Percentiles rank a stretch among this genome's conserved stretches.
Evolutionary conservation across 2,797 vertebrate genomes (phyloP).

Genomic region (Thunnus albacares): DNA sequence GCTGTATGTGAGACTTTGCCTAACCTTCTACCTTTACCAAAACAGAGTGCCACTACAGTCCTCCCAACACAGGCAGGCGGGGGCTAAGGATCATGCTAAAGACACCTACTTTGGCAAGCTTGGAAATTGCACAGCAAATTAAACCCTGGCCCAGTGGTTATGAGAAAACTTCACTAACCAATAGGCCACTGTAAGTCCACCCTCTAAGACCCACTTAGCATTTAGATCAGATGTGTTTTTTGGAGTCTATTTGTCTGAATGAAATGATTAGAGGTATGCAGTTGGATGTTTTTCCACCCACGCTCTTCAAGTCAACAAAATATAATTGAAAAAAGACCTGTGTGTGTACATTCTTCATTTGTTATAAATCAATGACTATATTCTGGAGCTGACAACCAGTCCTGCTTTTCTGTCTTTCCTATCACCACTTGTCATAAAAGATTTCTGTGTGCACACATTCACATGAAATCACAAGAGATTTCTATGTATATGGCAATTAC

Average conservation of each 20-base stretch:
- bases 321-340: slow-evolving; percentile 4
- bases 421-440: slow-evolving; percentile 60
- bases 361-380: slow-evolving; percentile 57
- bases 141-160: background rate
- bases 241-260: slow-evolving; percentile 1
- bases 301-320: slow-evolving; percentile 22
- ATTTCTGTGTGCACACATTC: slow-evolving; percentile 53
- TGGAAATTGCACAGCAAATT: background rate
- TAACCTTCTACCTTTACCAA: background rate
- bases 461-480: slow-evolving; percentile 48
- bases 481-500: slow-evolving; percentile 67
- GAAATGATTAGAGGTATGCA: background rate
- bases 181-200: background rate
- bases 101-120: background rate
- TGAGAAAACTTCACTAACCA: background rate
- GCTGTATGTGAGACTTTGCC: background rate
- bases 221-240: slow-evolving; percentile 12
- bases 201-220: background rate
- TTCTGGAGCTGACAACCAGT: slow-evolving; percentile 45
- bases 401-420: slow-evolving; percentile 60
- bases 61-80: background rate
- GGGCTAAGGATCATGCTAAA: background rate
- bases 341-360: slow-evolving; percentile 41
- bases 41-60: too few species aligned
- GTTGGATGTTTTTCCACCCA: background rate